Percentiles rank a stretch among this genome's conserved stretches.
These are phyloP conservation scores for Montipora capricornis DNA, from an alignment of 64 coral and sea anemone species.

Conservation along the genomic window DNA sequence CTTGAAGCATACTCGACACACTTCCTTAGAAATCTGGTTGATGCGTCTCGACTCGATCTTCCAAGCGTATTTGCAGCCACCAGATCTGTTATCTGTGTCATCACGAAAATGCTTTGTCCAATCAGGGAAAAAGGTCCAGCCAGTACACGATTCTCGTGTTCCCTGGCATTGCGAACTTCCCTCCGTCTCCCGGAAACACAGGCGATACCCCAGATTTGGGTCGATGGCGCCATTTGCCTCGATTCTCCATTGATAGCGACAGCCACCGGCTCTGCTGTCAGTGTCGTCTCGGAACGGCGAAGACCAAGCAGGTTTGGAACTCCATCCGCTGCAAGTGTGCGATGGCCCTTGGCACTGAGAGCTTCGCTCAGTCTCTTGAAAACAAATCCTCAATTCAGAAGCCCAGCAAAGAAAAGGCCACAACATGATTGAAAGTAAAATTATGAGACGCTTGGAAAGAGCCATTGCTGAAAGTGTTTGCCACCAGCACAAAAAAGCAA, in stretches of 20 bases:
- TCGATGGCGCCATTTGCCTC: neutral
- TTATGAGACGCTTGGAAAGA: too few relatives aligned
- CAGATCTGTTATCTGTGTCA: constrained; percentile 61
- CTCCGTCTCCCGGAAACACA: constrained; percentile 42
- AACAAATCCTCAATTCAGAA: constrained; percentile 50
- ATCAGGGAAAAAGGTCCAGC: constrained; percentile 29
- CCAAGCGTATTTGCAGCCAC: constrained; percentile 55
- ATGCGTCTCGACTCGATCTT: constrained; percentile 14
- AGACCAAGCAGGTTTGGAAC: constrained; percentile 44
- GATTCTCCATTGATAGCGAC: constrained; percentile 54
- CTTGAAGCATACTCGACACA: constrained; percentile 65
- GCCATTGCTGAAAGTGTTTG: neutral
- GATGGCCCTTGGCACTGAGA: constrained; percentile 61
- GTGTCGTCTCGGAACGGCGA: constrained; percentile 61
- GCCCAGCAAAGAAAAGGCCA: neutral
- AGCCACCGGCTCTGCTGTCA: constrained; percentile 52
- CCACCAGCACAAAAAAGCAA: neutral
- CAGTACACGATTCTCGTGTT: constrained; percentile 40
- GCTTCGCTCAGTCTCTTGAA: constrained; percentile 63
- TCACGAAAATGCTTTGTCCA: constrained; percentile 59
- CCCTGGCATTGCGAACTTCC: constrained; percentile 68
- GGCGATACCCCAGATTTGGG: neutral
- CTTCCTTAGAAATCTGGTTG: neutral
- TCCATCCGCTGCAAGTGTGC: constrained; percentile 58
- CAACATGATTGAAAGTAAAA: neutral